These are phyloP conservation scores for Apeira syringaria DNA, from an alignment of 2,888 invertebrate genomes.

Conservation along the genomic window DNA sequence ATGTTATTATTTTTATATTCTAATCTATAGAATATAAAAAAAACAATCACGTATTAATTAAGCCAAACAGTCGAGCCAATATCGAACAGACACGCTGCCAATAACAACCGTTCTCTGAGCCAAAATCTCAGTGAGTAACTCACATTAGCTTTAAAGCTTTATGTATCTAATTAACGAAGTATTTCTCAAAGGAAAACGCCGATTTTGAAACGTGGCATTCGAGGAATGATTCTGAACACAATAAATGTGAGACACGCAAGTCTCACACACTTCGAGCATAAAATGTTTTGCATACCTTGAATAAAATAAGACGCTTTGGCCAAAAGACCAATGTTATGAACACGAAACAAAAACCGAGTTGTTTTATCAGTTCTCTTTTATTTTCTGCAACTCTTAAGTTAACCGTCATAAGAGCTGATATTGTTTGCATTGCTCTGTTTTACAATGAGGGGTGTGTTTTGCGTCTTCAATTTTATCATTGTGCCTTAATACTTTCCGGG, in stretches of 20 bases:
- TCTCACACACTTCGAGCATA: conserved; percentile 57
- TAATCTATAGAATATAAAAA: too few species aligned
- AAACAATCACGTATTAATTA: too few species aligned
- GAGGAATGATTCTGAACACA: conserved; percentile 44
- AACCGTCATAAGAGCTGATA: conserved; percentile 33
- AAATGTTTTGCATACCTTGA: conserved; percentile 58
- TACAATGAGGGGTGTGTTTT: conserved; percentile 27
- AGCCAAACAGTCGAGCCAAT: too few species aligned
- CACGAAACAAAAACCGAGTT: conserved; percentile 52
- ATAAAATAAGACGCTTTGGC: conserved; percentile 54
- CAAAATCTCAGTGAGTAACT: conserved; percentile 11
- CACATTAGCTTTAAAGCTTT: conserved; percentile 35
- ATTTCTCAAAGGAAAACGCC: conserved; percentile 41
- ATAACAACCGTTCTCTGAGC: conserved; percentile 19
- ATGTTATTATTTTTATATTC: too few species aligned
- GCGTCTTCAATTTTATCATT: conserved; percentile 35
- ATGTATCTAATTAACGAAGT: conserved; percentile 45
- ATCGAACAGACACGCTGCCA: conserved; percentile 9
- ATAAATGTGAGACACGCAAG: conserved; percentile 51
- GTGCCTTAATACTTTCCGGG: conserved; percentile 44
- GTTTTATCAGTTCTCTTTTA: conserved; percentile 37
- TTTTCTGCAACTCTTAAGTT: conserved; percentile 27
- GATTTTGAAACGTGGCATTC: conserved; percentile 44
- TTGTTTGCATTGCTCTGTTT: conserved; percentile 20
- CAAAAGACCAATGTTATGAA: conserved; percentile 51